Base-by-base conservation (phyloP, 2,113 vertebrate genomes). In the Lagopus leucura region DNA sequence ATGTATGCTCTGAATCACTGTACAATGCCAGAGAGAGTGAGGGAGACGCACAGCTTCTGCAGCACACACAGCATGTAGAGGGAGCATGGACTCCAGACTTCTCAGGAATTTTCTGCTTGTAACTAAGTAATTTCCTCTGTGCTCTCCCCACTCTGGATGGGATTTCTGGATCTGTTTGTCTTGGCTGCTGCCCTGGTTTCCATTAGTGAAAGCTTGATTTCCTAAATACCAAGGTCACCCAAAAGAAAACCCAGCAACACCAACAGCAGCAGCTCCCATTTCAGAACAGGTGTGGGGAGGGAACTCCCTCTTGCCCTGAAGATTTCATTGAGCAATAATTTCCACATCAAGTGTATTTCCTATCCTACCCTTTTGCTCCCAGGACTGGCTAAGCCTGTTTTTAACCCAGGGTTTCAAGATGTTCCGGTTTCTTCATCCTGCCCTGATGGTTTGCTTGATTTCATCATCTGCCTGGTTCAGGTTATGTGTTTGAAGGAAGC, bases 101-200 rank as follows among this genome's bases (percentile, higher is more conserved):
- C 82, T 86, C 36, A 58, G 72, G 82, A 85, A 22, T 84, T 95
- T 89, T 93, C 50, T 95, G 77, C 66, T 93, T 69, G 74, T 78
- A 94, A 88, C 63, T 77, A 73, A 94, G 83, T 87, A 42, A 92
- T 94, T 96, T 95, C 92, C 93, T 93, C 89, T 94, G 90, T 86
- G 86, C 79, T 83, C 91, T 92, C 66, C 78, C 72, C 13, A 11
- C 75, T 94, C 81, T 42, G 70, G 90, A 96, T 97, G 93, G 93
- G 73, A 96, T 95, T 96, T 96, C 85, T 91, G 88, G 86, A 74
- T 70, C 91, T 94, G 88, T 97, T 97, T 97, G 89, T 93, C 88
- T 96, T 97, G 97, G 97, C 97, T 92, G 66, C 86, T 64, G 70
- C 93, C 85, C 87, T 88, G 82, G 78, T 90, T 95, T 96, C 94